A percentile compares a stretch with the other conserved stretches of the same genome.
Conservation (phyloP, 1,140 invertebrate genomes). For the Helicoverpa zea region DNA sequence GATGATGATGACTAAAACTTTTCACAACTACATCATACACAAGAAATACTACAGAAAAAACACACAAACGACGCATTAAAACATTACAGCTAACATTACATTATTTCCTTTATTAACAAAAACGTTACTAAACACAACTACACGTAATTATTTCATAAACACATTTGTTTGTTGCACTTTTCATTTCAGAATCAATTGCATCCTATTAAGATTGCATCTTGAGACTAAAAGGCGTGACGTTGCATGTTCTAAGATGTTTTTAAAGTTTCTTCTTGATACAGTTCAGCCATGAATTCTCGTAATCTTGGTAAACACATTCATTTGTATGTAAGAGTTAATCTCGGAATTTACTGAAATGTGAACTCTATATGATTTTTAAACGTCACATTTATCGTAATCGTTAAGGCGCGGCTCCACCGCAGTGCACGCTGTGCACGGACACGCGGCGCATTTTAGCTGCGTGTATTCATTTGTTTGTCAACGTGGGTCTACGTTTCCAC, state of each 20-base stretch:
- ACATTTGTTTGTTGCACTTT: background rate
- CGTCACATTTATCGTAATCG: too few relatives aligned
- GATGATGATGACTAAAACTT: background rate
- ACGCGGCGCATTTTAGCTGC: too few relatives aligned
- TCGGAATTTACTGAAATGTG: too few relatives aligned
- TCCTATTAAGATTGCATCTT: background rate
- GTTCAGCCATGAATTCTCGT: background rate
- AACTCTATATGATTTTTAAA: too few relatives aligned
- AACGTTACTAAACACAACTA: background rate
- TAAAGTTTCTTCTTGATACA: conserved; percentile 11
- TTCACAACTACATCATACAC: background rate
- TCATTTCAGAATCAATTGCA: conserved; percentile 26
- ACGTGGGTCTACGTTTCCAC: too few relatives aligned
- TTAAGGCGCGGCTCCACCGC: too few relatives aligned
- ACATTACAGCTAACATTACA: background rate
- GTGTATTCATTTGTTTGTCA: too few relatives aligned
- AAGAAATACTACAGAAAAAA: background rate
- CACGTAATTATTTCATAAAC: background rate
- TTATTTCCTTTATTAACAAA: conserved; percentile 26
- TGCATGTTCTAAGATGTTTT: background rate
- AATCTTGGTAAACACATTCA: background rate
- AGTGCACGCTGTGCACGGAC: too few relatives aligned
- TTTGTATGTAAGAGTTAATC: too few relatives aligned
- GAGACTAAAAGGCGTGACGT: background rate
- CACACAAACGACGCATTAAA: background rate